These are phyloP conservation scores for Galeruca laticollis DNA, from an alignment of 2,888 invertebrate genomes.

Conservation along the genomic window DNA sequence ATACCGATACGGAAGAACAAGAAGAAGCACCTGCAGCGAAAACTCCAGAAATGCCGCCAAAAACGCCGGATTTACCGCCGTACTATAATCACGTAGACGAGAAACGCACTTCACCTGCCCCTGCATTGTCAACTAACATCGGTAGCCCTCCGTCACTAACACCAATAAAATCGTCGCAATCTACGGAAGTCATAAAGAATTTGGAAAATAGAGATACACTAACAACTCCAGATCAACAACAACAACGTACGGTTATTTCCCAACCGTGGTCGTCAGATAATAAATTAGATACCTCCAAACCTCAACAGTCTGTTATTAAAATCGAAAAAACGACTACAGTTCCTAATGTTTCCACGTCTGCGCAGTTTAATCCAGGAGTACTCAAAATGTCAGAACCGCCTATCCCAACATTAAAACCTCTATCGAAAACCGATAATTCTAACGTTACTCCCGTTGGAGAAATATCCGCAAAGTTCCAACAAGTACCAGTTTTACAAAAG, in stretches of 20 bases:
- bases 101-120: constrained; percentile 34
- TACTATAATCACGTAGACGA: constrained; percentile 65
- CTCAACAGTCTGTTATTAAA: constrained; percentile 39
- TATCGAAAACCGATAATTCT: constrained; percentile 53
- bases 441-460: constrained; percentile 47
- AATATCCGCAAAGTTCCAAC: constrained; percentile 44
- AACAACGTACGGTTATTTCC: constrained; percentile 53
- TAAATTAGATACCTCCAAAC: constrained; percentile 36
- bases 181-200: constrained; percentile 45
- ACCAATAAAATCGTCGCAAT: constrained; percentile 58
- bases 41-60: constrained; percentile 59
- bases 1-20: constrained; percentile 86
- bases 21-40: constrained; percentile 69
- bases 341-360: constrained; percentile 27
- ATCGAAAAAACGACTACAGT: constrained; percentile 38
- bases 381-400: constrained; percentile 53
- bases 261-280: constrained; percentile 53
- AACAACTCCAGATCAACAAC: constrained; percentile 51
- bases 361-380: constrained; percentile 48
- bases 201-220: constrained; percentile 49
- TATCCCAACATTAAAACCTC: constrained; percentile 52
- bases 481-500: constrained; percentile 37
- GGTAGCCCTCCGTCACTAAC: constrained; percentile 64
- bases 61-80: constrained; percentile 70
- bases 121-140: constrained; percentile 55